These are phyloP conservation scores for Sebastes umbrosus DNA, from an alignment of 2,797 vertebrate species.

Conservation along the genomic window DNA sequence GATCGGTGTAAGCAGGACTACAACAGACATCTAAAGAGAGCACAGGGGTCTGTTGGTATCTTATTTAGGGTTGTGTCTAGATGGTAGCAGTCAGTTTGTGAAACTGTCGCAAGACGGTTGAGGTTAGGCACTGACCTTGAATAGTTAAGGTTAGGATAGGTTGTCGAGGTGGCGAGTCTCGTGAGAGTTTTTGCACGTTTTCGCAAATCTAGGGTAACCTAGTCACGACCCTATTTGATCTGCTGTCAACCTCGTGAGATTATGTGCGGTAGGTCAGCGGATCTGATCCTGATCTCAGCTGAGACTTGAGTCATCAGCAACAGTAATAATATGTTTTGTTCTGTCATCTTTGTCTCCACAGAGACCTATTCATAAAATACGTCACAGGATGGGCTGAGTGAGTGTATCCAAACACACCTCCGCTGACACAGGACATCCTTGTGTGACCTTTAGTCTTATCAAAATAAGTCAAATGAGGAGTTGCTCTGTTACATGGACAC, in stretches of 20 bases:
- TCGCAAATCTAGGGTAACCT: not conserved
- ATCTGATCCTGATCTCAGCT: conserved; percentile 41
- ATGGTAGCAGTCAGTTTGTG: not conserved
- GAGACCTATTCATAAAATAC: conserved; percentile 53
- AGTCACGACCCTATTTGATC: not conserved
- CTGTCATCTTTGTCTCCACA: conserved; percentile 59
- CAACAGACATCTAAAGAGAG: not conserved
- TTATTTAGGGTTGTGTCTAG: not conserved
- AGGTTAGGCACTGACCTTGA: too few relatives aligned
- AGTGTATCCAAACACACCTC: conserved; percentile 64
- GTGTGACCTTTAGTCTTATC: conserved; percentile 60
- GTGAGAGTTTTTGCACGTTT: too few relatives aligned
- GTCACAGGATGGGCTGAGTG: conserved; percentile 73
- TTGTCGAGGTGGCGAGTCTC: not conserved
- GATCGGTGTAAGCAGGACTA: not conserved
- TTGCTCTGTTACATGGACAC: conserved; percentile 2
- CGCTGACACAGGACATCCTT: conserved; percentile 61
- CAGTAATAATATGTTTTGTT: conserved; percentile 45
- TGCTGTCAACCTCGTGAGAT: not conserved
- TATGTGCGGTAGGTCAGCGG: not conserved
- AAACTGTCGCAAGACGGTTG: too few relatives aligned
- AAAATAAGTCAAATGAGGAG: conserved; percentile 56
- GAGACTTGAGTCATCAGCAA: conserved; percentile 57
- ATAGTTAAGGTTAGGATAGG: not conserved
- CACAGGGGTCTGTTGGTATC: not conserved